These are phyloP conservation scores for Lypha dubia DNA, from an alignment of 2,888 invertebrate species.

Conservation along the genomic window DNA sequence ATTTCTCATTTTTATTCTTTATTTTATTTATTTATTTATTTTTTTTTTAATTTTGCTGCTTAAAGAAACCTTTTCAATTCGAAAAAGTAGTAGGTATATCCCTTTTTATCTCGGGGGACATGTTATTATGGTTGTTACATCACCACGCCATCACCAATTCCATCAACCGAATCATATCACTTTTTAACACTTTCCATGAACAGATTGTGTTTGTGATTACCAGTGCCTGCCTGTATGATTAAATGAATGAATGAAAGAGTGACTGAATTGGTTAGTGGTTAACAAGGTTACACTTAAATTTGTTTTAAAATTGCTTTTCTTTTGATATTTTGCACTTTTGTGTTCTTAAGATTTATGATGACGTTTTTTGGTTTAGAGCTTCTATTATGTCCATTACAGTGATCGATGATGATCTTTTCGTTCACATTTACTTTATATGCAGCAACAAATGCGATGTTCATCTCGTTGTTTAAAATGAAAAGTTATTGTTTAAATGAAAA, in stretches of 20 bases:
- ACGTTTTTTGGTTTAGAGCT: conserved; percentile 72
- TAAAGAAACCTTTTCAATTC: conserved; percentile 49
- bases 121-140: conserved; percentile 70
- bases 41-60: no score
- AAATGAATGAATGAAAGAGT: conserved; percentile 21
- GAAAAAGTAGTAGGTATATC: conserved; percentile 53
- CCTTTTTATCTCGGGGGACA: conserved; percentile 71
- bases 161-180: conserved; percentile 57
- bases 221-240: not conserved
- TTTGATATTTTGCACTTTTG: conserved; percentile 52
- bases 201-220: not conserved
- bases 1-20: conserved; percentile 27
- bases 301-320: conserved; percentile 59
- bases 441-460: conserved; percentile 33
- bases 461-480: conserved; percentile 32
- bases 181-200: conserved; percentile 62
- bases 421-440: conserved; percentile 17
- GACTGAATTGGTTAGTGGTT: conserved; percentile 43
- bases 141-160: conserved; percentile 50
- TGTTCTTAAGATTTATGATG: conserved; percentile 68
- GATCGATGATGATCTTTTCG: conserved; percentile 70
- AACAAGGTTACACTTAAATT: conserved; percentile 67
- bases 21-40: no score
- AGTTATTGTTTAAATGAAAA: conserved; percentile 66
- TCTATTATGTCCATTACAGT: conserved; percentile 71